Base-by-base conservation (phyloP, 2,888 invertebrate species). In the Tenthredo notha region DNA sequence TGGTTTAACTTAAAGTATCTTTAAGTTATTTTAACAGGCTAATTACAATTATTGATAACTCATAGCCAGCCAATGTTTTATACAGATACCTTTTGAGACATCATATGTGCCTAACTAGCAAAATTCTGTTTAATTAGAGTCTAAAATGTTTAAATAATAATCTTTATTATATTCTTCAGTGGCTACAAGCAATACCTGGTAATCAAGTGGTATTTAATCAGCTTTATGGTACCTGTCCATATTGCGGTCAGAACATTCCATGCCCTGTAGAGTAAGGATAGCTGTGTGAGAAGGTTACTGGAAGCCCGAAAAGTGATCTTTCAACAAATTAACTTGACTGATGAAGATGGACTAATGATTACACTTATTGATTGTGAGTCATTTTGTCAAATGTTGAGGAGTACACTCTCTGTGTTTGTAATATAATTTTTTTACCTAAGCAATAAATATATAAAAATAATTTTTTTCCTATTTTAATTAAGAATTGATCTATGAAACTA, bases 211-310 rank as follows among this genome's bases (percentile, higher is more conserved):
- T 89, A 10, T 93, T 93, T 83, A 87, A 88, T 83, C 86, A 91
- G 21, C 91, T 93, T 54, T 89, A 91, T 88, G 93, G 93, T 40
- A 86, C 85, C 15, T 93, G 93, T 86, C 93, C 92, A 18, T 88
- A 92, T 74, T 93, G 93, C 84, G 88, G 88, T 72, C 90, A 92
- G 84, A 89, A 85, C 65, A 91, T 92, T 87, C 90, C 91, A 12
- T 93, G 92, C 86, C 84, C 87, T 25, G 87, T 90, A 33, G 61
- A 74, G 43, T 86, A 15, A 82, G 47, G 47, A 7, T 37, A 75
- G 40, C 37, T 47, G 6, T 65, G n/a, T 65, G 40, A 75, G 33
- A 87, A 58, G 86, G 84, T 85, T n/a, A 84, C 72, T 0, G 85
- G 70, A 0, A 72, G 47, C 6, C 10, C 86, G n/a, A 40, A 86